Conservation (phyloP, 2,888 invertebrate genomes). For the Pegoplata infirma region DNA sequence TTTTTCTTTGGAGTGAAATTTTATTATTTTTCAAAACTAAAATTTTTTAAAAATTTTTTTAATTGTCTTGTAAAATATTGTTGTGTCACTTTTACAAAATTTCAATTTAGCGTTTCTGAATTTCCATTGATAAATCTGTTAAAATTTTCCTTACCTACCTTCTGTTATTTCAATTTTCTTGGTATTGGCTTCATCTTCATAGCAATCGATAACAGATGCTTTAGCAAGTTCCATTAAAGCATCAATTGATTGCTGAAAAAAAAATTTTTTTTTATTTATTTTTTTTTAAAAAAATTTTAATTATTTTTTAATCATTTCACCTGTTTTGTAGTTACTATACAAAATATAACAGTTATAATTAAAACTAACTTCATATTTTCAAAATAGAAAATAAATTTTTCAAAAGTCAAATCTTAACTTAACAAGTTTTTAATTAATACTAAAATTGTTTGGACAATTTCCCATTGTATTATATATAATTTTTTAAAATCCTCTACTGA, state of each 20-base stretch:
- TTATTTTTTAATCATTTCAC: not conserved
- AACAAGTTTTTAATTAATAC: not conserved
- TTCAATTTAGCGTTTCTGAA: too few species aligned
- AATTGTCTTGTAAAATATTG: too few species aligned
- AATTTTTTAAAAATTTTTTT: too few species aligned
- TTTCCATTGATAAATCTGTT: too few species aligned
- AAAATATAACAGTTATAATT: slow-evolving; percentile 2
- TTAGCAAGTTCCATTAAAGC: slow-evolving; percentile 46
- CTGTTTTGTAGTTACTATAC: slow-evolving; percentile 9
- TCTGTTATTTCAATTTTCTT: slow-evolving; percentile 59
- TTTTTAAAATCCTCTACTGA: not conserved
- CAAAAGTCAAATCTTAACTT: not conserved
- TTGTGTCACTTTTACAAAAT: too few species aligned
- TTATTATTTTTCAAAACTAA: too few species aligned
- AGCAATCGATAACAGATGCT: slow-evolving; percentile 52
- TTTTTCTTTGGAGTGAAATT: too few species aligned
- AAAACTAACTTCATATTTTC: slow-evolving; percentile 34
- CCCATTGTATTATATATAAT: slow-evolving; percentile 10
- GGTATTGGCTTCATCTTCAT: slow-evolving; percentile 60
- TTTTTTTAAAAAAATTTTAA: not conserved
- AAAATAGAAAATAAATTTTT: too few species aligned
- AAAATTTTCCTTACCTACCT: slow-evolving; percentile 16
- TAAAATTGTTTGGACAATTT: slow-evolving; percentile 1
- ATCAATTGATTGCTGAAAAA: slow-evolving; percentile 42
- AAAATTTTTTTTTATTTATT: not conserved